Evolutionary conservation across 2,888 invertebrate species (phyloP), one percentile per base, ranked within the genome.

Genomic region (Galeopsomyia nigrocyanea): DNA sequence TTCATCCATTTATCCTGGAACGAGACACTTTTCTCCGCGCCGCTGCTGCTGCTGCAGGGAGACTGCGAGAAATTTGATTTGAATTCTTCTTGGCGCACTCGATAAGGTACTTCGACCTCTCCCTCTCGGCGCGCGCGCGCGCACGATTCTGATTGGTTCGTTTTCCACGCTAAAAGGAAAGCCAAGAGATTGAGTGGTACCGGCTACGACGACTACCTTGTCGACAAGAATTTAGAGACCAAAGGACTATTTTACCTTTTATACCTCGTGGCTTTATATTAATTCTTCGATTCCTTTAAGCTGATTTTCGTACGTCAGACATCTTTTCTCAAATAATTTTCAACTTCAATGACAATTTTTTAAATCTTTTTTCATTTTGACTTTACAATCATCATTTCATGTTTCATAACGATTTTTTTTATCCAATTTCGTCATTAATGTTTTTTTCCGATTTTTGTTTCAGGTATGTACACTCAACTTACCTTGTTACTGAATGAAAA

Each of bases 1-100:
- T 76, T 76, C 76, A 73, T 76, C 75, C 78, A 78, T 80, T 80
- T 77, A 77, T 80, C 75, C 72, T 74, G 60, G 68, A 73, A 62
- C 55, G 39, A 60, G 50, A 62, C 74, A 60, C 70, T 75, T 67
- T 63, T 73, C 71, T 60, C 55, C 13, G 39, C n/a, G n/a, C n/a
- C n/a, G n/a, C n/a, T n/a, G n/a, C n/a, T n/a, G n/a, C n/a, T n/a
- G n/a, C n/a, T n/a, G n/a, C 19, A 70, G 47, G 26, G 60, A 68
- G 46, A 10, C 57, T 67, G 58, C 47, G 73, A 74, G 68, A 71
- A 76, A 78, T 79, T 75, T 77, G 76, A 80, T 81, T 79, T 80
- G 76, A 77, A 78, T 78, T 77, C 77, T 76, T 78, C 66, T 63
- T 70, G 47, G 57, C 67, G 73, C 64, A 68, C 75, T 73, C 74